Evolutionary conservation across 2,113 vertebrate genomes (phyloP).

Genomic region (Oplegnathus fasciatus): DNA sequence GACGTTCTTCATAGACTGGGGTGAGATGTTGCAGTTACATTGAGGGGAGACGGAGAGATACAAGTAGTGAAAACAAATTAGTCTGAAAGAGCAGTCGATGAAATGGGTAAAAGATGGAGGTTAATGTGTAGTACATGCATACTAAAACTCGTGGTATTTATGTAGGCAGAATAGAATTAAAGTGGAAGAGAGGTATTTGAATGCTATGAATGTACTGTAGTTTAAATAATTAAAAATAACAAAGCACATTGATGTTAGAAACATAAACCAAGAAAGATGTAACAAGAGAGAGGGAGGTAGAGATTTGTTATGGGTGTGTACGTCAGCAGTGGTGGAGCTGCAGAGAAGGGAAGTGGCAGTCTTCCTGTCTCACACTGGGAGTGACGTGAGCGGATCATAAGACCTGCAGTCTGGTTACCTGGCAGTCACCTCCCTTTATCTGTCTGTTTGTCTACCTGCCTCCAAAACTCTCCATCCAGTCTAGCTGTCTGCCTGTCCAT

Average conservation of each 20-base stretch:
- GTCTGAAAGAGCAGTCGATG: not conserved
- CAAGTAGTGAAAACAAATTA: not conserved
- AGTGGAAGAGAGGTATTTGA: not conserved
- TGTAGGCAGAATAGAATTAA: not conserved
- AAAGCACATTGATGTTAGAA: not conserved
- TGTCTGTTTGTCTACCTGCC: conserved; percentile 42
- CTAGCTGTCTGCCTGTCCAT: conserved; percentile 49
- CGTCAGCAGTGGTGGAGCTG: conserved; percentile 32
- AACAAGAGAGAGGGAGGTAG: not conserved
- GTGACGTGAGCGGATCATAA: conserved; percentile 63
- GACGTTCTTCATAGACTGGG: not conserved
- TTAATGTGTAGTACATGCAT: not conserved
- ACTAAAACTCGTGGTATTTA: not conserved
- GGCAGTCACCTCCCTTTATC: conserved; percentile 49
- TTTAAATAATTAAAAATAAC: not conserved
- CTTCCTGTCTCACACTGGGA: conserved; percentile 69
- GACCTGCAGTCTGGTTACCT: conserved; percentile 65
- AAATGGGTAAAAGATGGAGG: not conserved
- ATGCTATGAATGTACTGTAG: not conserved
- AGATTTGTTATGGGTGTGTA: not conserved
- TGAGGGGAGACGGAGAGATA: not conserved
- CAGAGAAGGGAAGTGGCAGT: conserved; percentile 39
- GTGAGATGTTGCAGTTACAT: not conserved
- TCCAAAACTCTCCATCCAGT: conserved; percentile 34
- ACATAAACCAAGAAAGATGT: not conserved